A percentile compares a stretch with the other conserved stretches of the same genome.
phyloP scores from a whole-genome alignment of 2,797 vertebrate genomes.

The Rhynchotus rufescens region DNA sequence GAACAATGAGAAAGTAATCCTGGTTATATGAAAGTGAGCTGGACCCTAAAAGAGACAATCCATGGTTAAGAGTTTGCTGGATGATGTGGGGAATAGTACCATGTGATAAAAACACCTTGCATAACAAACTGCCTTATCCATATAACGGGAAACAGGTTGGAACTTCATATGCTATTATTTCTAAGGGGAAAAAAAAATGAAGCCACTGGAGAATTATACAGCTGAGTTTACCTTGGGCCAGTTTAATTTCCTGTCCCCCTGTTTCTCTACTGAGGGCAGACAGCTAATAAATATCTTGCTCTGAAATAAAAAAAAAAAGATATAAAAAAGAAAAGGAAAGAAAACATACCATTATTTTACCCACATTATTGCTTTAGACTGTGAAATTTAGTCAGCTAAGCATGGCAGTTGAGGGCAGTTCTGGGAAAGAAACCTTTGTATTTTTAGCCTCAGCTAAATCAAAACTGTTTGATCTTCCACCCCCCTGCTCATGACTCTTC shows the following conservation, averaged over 20 bases:
- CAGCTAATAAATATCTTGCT: conserved; percentile 1
- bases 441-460: not conserved
- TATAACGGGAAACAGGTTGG: conserved; percentile 23
- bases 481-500: not conserved
- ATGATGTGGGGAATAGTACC: not conserved
- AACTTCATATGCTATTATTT: not conserved
- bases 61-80: not conserved
- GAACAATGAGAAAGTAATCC: conserved; percentile 11
- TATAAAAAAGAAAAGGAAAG: not conserved
- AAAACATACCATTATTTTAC: conserved; percentile 1
- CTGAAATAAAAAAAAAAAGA: not conserved
- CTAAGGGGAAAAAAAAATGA: conserved; percentile 49
- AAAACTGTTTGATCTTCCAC: not conserved
- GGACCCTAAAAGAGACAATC: not conserved
- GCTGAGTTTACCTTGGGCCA: conserved; percentile 47
- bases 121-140: conserved; percentile 34
- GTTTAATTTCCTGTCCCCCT: conserved; percentile 71
- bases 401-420: not conserved
- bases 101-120: not conserved
- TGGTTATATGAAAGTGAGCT: conserved; percentile 10
- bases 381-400: not conserved
- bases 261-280: conserved; percentile 4
- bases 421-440: rapidly evolving
- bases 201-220: not conserved
- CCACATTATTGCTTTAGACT: not conserved